These are phyloP conservation scores for Corvus hawaiiensis DNA, from an alignment of 2,113 vertebrate species.

Conservation along the genomic window DNA sequence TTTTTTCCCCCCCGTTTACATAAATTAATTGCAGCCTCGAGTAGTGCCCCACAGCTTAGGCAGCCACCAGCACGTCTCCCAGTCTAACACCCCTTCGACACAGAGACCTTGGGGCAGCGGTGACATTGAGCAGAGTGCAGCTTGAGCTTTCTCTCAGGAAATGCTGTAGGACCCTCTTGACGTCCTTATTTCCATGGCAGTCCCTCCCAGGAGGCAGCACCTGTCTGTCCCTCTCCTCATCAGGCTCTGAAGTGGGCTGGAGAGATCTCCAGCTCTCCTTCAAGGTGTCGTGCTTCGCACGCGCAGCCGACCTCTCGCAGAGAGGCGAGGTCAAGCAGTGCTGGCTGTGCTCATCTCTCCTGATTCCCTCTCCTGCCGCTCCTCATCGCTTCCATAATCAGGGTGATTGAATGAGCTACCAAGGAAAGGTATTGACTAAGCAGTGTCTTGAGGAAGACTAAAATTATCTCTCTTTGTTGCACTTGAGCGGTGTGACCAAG, in stretches of 20 bases:
- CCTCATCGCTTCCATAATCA: background rate
- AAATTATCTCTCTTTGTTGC: background rate
- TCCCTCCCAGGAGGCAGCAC: background rate
- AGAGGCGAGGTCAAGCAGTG: background rate
- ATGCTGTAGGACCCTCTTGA: background rate
- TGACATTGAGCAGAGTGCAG: background rate
- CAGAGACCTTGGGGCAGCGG: accelerated
- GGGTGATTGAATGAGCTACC: background rate
- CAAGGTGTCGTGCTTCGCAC: background rate
- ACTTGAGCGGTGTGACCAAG: background rate
- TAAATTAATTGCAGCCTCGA: background rate
- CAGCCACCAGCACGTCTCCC: background rate
- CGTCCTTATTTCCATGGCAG: background rate
- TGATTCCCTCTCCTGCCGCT: background rate
- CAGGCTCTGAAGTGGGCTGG: background rate
- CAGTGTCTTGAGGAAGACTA: background rate
- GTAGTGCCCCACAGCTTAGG: background rate
- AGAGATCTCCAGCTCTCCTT: background rate
- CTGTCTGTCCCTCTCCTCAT: background rate
- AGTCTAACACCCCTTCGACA: accelerated
- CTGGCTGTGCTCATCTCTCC: accelerated
- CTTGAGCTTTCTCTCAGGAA: background rate
- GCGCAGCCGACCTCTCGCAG: background rate
- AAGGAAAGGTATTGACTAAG: background rate
- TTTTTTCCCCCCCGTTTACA: background rate